Base-by-base conservation (phyloP, 2,888 invertebrate genomes). In the Eristalis arbustorum region DNA sequence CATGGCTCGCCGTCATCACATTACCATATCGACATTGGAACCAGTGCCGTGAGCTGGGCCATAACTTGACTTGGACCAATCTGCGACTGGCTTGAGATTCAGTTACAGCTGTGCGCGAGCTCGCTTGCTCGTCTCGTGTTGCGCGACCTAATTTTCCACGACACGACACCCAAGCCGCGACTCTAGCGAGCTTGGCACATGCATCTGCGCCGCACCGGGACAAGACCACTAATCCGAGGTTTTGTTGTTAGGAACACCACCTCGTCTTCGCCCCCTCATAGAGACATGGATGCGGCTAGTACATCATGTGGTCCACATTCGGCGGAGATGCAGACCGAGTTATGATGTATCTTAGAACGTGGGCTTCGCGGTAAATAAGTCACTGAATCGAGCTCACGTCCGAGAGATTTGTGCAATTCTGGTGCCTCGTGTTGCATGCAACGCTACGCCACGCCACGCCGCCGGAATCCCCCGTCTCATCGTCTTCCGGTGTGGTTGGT, bases 341-440 rank as follows among this genome's bases (percentile, higher is more conserved):
- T 83, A 83, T 79, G 87, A 83, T 83, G 78, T 64, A 67, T 85
- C 76, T 82, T 18, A 6, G 49, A 78, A 73, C 77, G 83, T 81
- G 85, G 77, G 85, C 82, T 62, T 69, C 77, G 25, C 59, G 56
- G 87, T 83, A 87, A 87, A 87, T 87, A 87, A 87, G 87, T 87
- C 83, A 87, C 87, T 87, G 75, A 87, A 83, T 83, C 78, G 75
- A 72, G 71, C 83, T 87, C 87, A 87, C 87, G 87, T 87, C 83
- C 78, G 63, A 79, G 69, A 68, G 76, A 85, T 85, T 85, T 82
- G 85, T 85, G 77, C 76, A 73, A 72, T 67, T 40, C 14, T 67
- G 69, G n/a, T 56, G 68, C 31, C 79, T 87, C 83, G 83, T 87
- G 83, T 87, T 87, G 74, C 82, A 85, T 85, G 85, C 82, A 85